These are phyloP conservation scores for Andrena fulva DNA, from an alignment of 2,888 invertebrate genomes.

Conservation along the genomic window DNA sequence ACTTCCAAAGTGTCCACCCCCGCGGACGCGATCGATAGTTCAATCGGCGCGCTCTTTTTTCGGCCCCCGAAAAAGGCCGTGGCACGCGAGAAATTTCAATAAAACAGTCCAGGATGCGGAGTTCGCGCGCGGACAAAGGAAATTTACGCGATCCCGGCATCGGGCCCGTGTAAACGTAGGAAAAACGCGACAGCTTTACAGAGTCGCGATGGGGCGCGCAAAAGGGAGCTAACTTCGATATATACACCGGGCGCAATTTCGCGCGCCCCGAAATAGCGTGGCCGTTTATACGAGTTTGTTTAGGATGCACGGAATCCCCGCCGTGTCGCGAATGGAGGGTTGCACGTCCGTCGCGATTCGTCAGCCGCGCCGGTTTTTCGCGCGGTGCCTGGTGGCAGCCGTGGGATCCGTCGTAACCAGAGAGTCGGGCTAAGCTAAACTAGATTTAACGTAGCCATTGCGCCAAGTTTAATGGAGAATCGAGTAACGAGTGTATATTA, in stretches of 20 bases:
- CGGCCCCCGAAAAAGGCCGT: neutral
- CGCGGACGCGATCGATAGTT: constrained; percentile 34
- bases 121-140: constrained; percentile 36
- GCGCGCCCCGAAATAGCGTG: constrained; percentile 67
- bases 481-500: too few relatives aligned
- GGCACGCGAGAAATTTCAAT: constrained; percentile 54
- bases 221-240: neutral
- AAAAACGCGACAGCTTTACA: constrained; percentile 25
- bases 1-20: constrained; percentile 12
- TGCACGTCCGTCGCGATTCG: constrained; percentile 60
- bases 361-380: constrained; percentile 57
- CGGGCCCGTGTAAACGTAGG: constrained; percentile 26
- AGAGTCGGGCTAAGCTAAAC: too few relatives aligned
- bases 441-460: too few relatives aligned
- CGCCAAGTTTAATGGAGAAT: too few relatives aligned
- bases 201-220: constrained; percentile 22
- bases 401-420: too few relatives aligned
- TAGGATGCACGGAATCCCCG: constrained; percentile 56
- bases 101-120: constrained; percentile 38
- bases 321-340: constrained; percentile 43
- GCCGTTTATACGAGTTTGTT: constrained; percentile 69
- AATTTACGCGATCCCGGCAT: constrained; percentile 30
- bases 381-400: too few relatives aligned
- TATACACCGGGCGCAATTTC: constrained; percentile 60
- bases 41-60: constrained; percentile 16